Percentiles rank a stretch among this genome's conserved stretches.
These are phyloP conservation scores for Bambusicola thoracicus DNA, from an alignment of 2,113 vertebrate genomes.

Conservation along the genomic window DNA sequence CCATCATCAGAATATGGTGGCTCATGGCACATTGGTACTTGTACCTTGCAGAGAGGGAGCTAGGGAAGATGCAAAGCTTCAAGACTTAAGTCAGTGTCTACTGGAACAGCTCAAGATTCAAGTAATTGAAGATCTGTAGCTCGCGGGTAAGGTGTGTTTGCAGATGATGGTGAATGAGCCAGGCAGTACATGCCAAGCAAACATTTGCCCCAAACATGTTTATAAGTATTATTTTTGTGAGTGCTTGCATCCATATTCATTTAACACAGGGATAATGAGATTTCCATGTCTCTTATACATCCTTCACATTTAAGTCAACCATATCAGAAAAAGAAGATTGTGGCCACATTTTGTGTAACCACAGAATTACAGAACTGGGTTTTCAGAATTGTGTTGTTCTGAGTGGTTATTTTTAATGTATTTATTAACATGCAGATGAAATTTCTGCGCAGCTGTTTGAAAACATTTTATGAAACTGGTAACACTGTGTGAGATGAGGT, in stretches of 20 bases:
- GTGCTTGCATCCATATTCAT: background rate
- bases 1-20: background rate
- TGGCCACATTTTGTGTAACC: background rate
- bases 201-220: background rate
- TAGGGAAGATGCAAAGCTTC: background rate
- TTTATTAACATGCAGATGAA: background rate
- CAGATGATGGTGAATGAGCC: background rate
- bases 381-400: background rate
- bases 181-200: background rate
- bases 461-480: background rate
- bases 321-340: background rate
- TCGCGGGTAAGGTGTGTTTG: background rate
- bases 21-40: background rate
- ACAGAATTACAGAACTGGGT: background rate
- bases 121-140: background rate
- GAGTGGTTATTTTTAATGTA: background rate
- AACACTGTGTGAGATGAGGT: background rate
- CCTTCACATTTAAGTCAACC: background rate
- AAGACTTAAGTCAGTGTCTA: background rate
- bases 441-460: background rate
- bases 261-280: background rate
- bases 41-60: background rate
- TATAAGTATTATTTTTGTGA: background rate
- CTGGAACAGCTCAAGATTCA: background rate
- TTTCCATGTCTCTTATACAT: background rate